phyloP scores from a whole-genome alignment of 2,113 vertebrate species.

The Phyllostomus hastatus region DNA sequence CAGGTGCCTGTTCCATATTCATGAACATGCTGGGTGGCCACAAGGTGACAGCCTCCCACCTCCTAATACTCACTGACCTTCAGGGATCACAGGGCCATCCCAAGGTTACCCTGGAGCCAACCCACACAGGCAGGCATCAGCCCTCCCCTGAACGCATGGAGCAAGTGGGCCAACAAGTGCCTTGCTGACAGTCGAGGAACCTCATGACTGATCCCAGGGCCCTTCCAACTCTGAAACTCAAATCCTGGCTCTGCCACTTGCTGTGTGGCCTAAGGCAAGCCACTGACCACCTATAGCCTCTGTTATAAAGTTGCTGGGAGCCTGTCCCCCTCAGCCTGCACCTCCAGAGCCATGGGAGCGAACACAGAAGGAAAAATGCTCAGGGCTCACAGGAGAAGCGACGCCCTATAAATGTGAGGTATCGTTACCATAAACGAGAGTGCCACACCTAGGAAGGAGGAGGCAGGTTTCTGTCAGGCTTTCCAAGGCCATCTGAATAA shows the following conservation, averaged over 20 bases:
- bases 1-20: constrained; percentile 58
- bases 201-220: neutral
- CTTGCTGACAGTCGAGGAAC: neutral
- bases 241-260: neutral
- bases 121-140: neutral
- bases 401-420: constrained; percentile 1
- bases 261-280: neutral
- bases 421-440: constrained; percentile 25
- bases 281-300: neutral
- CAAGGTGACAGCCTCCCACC: neutral
- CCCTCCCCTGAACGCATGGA: neutral
- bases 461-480: constrained; percentile 16
- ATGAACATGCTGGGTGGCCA: constrained; percentile 3
- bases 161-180: neutral
- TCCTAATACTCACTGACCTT: neutral
- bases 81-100: neutral
- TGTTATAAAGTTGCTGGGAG: neutral
- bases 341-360: neutral
- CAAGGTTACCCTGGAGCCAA: neutral
- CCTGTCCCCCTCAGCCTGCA: neutral
- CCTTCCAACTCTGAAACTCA: neutral
- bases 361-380: neutral
- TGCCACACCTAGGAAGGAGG: constrained; percentile 30
- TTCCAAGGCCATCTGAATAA: neutral
- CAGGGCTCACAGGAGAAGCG: neutral